Evolutionary conservation across 2,888 invertebrate genomes (phyloP), one percentile per base, ranked within the genome.

Genomic region (Ormyrus thymus): DNA sequence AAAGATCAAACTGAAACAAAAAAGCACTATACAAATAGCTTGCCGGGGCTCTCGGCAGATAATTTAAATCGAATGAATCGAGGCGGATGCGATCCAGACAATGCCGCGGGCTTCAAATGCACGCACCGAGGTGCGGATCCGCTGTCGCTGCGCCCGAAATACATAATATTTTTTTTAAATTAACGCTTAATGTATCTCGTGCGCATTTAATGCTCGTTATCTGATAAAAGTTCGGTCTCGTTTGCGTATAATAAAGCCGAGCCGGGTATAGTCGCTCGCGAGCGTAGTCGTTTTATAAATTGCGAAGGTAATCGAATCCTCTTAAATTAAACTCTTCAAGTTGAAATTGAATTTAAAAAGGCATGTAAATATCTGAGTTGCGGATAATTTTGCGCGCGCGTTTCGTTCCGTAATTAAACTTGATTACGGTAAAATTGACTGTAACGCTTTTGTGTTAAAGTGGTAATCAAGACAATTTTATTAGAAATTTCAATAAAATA

Each of bases 31-130:
- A 29, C 29, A 29, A 29, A 29, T 29, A 29, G 70, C 43, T 55
- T 53, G 71, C 74, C 74, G 62, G 51, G 83, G 78, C 7, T 13
- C 13, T 10, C 7, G 84, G 78, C 83, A 82, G 84, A 86, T 85
- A 85, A 86, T 84, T 86, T 85, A 85, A 85, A 86, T 85, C 82
- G 83, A 84, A 82, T 80, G 82, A 82, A 83, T 82, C 82, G 82
- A 81, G 80, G 81, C 81, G 80, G 76, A 82, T 81, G 81, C 83
- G 83, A 83, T 85, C 82, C 81, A 77, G 61, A 62, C 13, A 78
- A 76, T 69, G 83, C 83, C 82, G 80, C 79, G 78, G 78, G 80
- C 81, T 83, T 83, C 83, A 82, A 82, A n/a, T 15, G 78, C 82
- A 83, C 83, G 81, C 83, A 78, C 81, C 66, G 80, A 83, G 4